Base-by-base conservation (phyloP, 1,140 invertebrate genomes). In the Cyrtorhinus lividipennis region DNA sequence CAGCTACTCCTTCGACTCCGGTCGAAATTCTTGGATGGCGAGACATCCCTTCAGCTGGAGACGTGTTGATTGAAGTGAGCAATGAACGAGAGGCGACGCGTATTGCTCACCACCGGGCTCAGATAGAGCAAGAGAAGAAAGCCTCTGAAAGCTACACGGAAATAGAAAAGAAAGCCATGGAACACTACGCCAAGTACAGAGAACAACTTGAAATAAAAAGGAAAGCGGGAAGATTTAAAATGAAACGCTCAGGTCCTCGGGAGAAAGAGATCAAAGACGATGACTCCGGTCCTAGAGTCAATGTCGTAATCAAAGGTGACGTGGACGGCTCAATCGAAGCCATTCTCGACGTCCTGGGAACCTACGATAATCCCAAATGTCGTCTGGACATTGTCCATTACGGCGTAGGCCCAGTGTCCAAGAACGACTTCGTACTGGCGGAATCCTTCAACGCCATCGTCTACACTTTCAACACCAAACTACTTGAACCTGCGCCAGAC, bases 301-400 rank as follows among this genome's bases (percentile, higher is more conserved):
- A 69, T 62, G 69, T 81, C 13, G 62, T 81, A 1, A 64, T 81
- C 1, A 81, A 80, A 77, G 79, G 76, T 25, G 92, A 95, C 74
- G 90, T 94, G 1, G 83, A 88, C 73, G 90, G 92, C 0, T 95
- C 92, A 10, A 80, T 96, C 8, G 94, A 98, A 76, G 94, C 95
- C 0, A 90, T 99, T 66, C 73, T 96, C 45, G 87, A 97, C 73
- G 86, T 92, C 25, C 72, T 98, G 24, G 87, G 92, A 59, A 92
- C 91, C 0, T 99, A 98, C 71, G 76, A 85, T 59, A 83, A 81
- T 56, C 75, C 85, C 2, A 24, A 59, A 2, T 94, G 95, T 70
- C 77, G 80, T 30, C 74, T 99, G 3, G 86, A 95, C 69, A 71
- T 98, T 2, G 81, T 98, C 20, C 86, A 94, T 72, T 95, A 87